These are phyloP conservation scores for Oxygymnocypris stewartii DNA, from an alignment of 2,113 vertebrate genomes.

Conservation along the genomic window DNA sequence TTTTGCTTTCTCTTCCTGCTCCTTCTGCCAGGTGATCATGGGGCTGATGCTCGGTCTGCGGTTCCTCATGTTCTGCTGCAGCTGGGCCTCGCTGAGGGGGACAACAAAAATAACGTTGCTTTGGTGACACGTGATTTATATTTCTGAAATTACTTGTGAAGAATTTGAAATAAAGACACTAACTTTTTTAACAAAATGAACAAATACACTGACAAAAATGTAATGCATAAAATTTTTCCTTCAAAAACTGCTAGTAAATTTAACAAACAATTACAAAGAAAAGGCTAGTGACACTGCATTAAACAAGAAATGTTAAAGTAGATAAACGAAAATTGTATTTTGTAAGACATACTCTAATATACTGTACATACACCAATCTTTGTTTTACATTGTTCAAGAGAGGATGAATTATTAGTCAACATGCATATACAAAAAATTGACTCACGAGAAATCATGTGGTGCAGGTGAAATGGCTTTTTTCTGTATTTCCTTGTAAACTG, in stretches of 20 bases:
- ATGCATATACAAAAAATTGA: background rate
- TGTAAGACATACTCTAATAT: no score
- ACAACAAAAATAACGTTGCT: background rate
- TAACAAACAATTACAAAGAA: no score
- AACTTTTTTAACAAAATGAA: background rate
- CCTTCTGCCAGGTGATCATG: constrained; percentile 84
- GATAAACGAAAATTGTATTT: background rate
- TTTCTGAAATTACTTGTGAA: background rate
- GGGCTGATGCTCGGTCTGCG: constrained; percentile 84
- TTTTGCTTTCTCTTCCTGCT: constrained; percentile 85
- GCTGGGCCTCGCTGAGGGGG: constrained; percentile 68
- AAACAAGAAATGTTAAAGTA: no score
- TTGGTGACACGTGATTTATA: background rate
- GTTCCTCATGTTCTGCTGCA: constrained; percentile 80
- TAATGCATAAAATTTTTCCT: no score
- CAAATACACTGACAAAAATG: background rate
- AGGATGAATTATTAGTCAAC: background rate
- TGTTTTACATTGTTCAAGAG: background rate
- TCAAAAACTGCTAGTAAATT: background rate
- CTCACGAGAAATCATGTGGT: constrained; percentile 86
- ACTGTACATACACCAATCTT: no score
- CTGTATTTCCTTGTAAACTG: constrained; percentile 92
- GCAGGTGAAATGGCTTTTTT: constrained; percentile 86
- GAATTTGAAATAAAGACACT: background rate
- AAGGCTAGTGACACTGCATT: no score